Base-by-base conservation (phyloP, 2,797 vertebrate genomes). In the Hoplostethus atlanticus region DNA sequence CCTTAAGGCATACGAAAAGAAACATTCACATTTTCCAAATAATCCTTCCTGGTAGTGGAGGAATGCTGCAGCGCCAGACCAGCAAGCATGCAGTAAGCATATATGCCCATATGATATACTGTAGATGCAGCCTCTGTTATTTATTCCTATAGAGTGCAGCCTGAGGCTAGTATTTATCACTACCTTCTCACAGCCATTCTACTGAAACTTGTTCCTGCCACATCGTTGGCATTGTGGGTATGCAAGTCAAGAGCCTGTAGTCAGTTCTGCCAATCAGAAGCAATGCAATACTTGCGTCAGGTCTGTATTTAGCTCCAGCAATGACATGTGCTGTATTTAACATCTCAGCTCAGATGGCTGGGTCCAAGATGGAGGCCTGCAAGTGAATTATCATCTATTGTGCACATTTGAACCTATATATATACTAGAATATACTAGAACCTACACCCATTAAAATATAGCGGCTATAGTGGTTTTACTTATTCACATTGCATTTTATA, bases 91-190 rank as follows among this genome's bases (percentile, higher is more conserved):
- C 67, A 36, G 46, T 68, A 34, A 66, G 46, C 68, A 54, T 44
- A 73, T 34, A 68, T 64, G 55, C 71, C 69, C 59, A 25, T 47
- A 55, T 70, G 44, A 79, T 77, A 62, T 53, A 68, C 62, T 68
- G 51, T 56, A 69, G 74, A 81, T 79, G 46, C 8, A 16, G 46
- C 46, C 46, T 48, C 16, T 42, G 40, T 42, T n/a, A 48, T 48
- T n/a, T 48, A 7, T n/a, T 48, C 46, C 46, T 42, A 42, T 42
- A 42, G 8, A 40, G 10, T 8, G 44, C 11, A 47, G 3, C 44
- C 15, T 16, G 46, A 56, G 54, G 69, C 48, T 42, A 64, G 50
- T 28, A 36, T 48, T 78, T 80, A 60, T 76, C 58, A 62, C 67
- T n/a, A n/a, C 7, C 50, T 48, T 68, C 34, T 56, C 13, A 9